A percentile compares a stretch with the other conserved stretches of the same genome.
These are phyloP conservation scores for Colletes collaris DNA, from an alignment of 2,888 invertebrate genomes.

Conservation along the genomic window DNA sequence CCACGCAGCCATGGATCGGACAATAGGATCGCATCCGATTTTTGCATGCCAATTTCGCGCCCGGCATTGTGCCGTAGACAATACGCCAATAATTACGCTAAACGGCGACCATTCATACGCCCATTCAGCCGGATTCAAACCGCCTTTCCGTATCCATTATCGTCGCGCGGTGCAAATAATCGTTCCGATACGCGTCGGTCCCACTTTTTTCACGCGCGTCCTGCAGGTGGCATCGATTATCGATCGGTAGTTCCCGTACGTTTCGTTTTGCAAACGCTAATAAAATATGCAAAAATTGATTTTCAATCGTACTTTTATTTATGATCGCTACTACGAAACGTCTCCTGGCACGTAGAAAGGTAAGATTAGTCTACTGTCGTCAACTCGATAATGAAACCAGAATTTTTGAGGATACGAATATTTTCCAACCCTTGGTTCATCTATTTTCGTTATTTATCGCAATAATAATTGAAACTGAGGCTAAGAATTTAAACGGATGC, in stretches of 20 bases:
- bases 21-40: conserved; percentile 82
- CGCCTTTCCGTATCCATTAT: conserved; percentile 81
- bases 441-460: no score
- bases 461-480: no score
- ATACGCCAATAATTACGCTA: conserved; percentile 82
- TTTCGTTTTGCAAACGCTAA: conserved; percentile 14
- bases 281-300: neutral
- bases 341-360: no score
- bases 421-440: no score
- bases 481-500: no score
- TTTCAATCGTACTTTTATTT: no score
- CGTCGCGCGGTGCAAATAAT: conserved; percentile 77
- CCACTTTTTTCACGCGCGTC: conserved; percentile 59
- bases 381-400: no score
- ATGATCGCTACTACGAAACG: no score
- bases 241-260: conserved; percentile 42
- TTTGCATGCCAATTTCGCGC: conserved; percentile 82
- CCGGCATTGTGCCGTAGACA: conserved; percentile 81
- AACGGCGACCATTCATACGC: conserved; percentile 81
- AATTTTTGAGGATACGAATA: no score
- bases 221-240: conserved; percentile 64
- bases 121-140: conserved; percentile 81
- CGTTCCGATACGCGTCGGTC: conserved; percentile 70
- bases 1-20: conserved; percentile 71
- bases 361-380: no score